phyloP scores from a whole-genome alignment of 2,113 vertebrate species.

The Brienomyrus brachyistius region DNA sequence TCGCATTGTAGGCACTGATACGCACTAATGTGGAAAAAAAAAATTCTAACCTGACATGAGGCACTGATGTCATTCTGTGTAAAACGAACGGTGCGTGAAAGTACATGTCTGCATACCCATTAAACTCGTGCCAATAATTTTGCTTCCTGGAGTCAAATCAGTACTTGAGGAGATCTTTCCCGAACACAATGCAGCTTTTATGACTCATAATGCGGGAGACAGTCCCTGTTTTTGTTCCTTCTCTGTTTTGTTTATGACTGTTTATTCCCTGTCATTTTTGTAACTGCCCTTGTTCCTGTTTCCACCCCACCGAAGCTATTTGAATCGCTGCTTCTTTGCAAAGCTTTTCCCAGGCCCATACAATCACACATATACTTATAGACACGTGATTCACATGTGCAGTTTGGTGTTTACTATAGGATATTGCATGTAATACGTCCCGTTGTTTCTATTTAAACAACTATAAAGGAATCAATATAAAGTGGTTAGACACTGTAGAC shows the following conservation, averaged over 20 bases:
- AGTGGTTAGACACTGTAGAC: background rate
- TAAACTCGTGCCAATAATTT: background rate
- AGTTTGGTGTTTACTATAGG: background rate
- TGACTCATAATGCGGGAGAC: background rate
- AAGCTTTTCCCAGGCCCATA: background rate
- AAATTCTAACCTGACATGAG: background rate
- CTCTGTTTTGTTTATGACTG: background rate
- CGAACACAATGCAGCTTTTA: background rate
- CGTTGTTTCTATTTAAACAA: background rate
- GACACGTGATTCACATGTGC: background rate
- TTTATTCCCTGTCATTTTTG: background rate
- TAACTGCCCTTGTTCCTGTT: background rate
- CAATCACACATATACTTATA: background rate
- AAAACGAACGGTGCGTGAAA: background rate
- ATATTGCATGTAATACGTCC: background rate
- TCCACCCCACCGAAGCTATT: background rate
- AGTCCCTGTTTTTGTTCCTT: background rate
- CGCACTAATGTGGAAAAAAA: background rate
- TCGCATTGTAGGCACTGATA: background rate
- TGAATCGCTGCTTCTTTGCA: background rate
- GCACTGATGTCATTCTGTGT: background rate
- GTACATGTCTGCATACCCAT: background rate
- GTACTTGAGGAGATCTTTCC: background rate
- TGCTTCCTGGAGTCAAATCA: slow-evolving; percentile 2
- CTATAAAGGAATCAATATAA: background rate